Base-by-base conservation (phyloP, 2,113 vertebrate species). In the Illadopsis cleaveri region DNA sequence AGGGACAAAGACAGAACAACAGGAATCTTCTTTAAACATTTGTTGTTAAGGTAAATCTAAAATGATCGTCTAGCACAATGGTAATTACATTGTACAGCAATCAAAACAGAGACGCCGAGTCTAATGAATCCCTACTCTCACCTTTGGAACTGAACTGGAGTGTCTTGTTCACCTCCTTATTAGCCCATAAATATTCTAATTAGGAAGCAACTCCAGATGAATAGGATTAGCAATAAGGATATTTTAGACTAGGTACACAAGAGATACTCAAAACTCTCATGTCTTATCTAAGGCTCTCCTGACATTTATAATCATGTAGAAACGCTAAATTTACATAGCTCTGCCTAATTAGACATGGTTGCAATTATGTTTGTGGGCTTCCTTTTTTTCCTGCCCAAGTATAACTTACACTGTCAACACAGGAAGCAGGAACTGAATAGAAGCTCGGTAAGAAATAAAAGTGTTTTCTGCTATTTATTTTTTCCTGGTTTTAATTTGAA, bases 151-250 rank as follows among this genome's bases (percentile, higher is more conserved):
- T 94, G 97, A 98, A 94, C 93, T 92, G 86, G 96, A 98, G 95
- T 92, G 95, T 97, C 96, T 94, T 87, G 95, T 95, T 98, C 98
- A 98, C 97, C 98, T 98, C 95, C 97, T 98, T 98, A 98, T 99
- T 98, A 98, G 98, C 93, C 98, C 97, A 98, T 98, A 98, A 98
- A 98, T 98, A 98, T 98, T 98, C 98, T 97, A 98, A 99, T 99
- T 98, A 99, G 98, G 94, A 97, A 94, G 93, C 91, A 90, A 92
- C 95, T 97, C 92, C 76, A 98, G 98, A 97, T 96, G 97, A 98
- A 96, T 93, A 95, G 97, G 97, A 97, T 98, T 96, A 98, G 96
- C 92, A 95, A 87, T 94, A 90, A 97, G 95, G 97, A 97, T 90
- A 62, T 92, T 96, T 92, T 86, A 86, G 78, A 90, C 94, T 82